A percentile compares a stretch with the other conserved stretches of the same genome.
Conservation (phyloP, 2,888 invertebrate species). For the Pterobdella sp. region DNA sequence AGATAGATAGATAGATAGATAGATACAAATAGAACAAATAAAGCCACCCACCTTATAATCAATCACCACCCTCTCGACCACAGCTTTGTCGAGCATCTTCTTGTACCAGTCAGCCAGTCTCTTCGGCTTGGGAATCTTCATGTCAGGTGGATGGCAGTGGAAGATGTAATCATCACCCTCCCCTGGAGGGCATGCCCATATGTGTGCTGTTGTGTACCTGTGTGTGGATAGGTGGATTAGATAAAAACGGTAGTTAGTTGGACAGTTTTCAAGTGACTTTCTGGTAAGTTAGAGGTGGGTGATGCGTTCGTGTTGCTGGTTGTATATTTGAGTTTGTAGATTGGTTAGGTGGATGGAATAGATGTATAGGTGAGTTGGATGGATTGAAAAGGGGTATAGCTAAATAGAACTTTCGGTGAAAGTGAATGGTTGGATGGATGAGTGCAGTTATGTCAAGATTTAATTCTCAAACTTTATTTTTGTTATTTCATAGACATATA, state of each 20-base stretch:
- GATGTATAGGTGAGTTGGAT: too few species aligned
- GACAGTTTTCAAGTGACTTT: not conserved
- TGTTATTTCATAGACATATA: too few species aligned
- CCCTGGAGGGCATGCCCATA: constrained; percentile 99
- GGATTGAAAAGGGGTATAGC: too few species aligned
- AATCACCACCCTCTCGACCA: constrained; percentile 91
- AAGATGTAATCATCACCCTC: constrained; percentile 99
- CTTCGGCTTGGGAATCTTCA: constrained; percentile 99
- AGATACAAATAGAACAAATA: not conserved
- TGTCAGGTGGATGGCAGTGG: constrained; percentile 98
- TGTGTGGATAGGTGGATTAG: not conserved
- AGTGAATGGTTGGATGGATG: too few species aligned
- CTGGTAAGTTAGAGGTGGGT: not conserved
- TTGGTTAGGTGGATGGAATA: too few species aligned
- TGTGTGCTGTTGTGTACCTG: constrained; percentile 94
- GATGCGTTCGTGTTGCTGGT: too few species aligned
- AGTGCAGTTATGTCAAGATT: too few species aligned
- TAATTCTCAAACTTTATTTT: too few species aligned
- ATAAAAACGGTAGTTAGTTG: not conserved
- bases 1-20: constrained; percentile 8
- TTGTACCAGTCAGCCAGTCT: constrained; percentile 99
- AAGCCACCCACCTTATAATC: constrained; percentile 75
- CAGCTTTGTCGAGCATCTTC: constrained; percentile 96
- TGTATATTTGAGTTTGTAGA: too few species aligned
- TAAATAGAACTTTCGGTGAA: too few species aligned